Base-by-base conservation (phyloP, 2,113 vertebrate genomes). In the Nannobrachium achirus region DNA sequence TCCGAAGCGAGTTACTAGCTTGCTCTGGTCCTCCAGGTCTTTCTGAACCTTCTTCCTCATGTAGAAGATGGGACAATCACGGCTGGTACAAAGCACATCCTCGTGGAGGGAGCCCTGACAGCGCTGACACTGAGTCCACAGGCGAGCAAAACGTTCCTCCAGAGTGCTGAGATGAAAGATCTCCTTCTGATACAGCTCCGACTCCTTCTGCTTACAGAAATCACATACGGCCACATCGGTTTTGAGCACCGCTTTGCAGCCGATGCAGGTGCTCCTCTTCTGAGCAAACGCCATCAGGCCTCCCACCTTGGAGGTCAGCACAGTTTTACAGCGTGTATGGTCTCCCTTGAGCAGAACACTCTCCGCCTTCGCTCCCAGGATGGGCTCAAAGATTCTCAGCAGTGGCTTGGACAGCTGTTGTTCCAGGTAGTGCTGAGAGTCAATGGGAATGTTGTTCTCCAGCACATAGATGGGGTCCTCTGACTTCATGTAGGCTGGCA, bases 1-100 rank as follows among this genome's bases (percentile, higher is more conserved):
- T 46, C 94, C 94, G 0, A 97, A 97, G 7, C 96, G 94, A 13
- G 87, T 82, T 71, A 96, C 83, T 40, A 97, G 90, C 75, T 88
- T 93, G 75, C 94, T 93, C 82, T 97, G 96, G 74, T 96, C 95
- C 1, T 95, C 94, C 53, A 97, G 80, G 76, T 97, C 96, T 78
- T 97, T 97, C 81, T 95, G 95, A 6, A 97, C 96, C 80, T 97
- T 97, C 85, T 96, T 97, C 71, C 96, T 93, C 96, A 97, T 97
- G 91, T 97, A 97, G 87, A 97, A 97, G 80, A 97, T 97, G 52
- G 96, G 95, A 70, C 96, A 97, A 80, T 97, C 95, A 13, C 95
- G 95, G 83, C 96, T 98, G 68, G 96, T 98, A 38, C 95, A 98
- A 51, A 98, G 93, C 51, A 96, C 94, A 0, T 96, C 95, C 83